A percentile compares a stretch with the other conserved stretches of the same genome.
phyloP scores from a whole-genome alignment of 2,113 vertebrate species.

The Ahaetulla prasina region DNA sequence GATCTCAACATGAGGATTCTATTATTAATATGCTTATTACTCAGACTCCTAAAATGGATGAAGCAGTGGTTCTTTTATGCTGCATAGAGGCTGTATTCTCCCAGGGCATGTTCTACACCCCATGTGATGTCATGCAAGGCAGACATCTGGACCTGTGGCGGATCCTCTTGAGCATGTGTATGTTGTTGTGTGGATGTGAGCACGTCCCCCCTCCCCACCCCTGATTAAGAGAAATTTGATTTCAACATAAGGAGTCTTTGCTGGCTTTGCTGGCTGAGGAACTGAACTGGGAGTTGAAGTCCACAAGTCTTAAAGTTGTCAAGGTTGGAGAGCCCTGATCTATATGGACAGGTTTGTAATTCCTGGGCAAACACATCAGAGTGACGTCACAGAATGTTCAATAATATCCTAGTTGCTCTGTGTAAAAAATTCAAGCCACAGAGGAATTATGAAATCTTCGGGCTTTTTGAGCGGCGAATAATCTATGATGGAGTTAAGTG shows the following conservation, averaged over 20 bases:
- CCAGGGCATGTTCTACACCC: slow-evolving; percentile 57
- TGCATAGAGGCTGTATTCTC: slow-evolving; percentile 57
- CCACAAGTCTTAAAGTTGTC: no score
- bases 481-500: neutral
- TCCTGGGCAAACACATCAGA: neutral
- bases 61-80: slow-evolving; percentile 45
- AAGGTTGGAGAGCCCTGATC: no score
- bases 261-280: no score
- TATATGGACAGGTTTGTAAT: neutral
- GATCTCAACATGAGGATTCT: slow-evolving; percentile 9
- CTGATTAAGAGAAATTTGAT: slow-evolving; percentile 22
- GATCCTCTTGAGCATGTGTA: slow-evolving; percentile 48
- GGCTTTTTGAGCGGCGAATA: neutral
- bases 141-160: slow-evolving; percentile 56
- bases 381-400: neutral
- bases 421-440: neutral
- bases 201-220: neutral
- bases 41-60: slow-evolving; percentile 36
- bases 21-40: slow-evolving; percentile 32
- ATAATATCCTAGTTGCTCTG: neutral
- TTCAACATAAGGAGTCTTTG: fast-evolving
- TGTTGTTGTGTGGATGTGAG: neutral
- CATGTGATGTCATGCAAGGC: slow-evolving; percentile 63
- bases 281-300: no score
- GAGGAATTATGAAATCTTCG: neutral